Evolutionary conservation across 2,888 invertebrate genomes (phyloP).

Genomic region (Helleia helle): DNA sequence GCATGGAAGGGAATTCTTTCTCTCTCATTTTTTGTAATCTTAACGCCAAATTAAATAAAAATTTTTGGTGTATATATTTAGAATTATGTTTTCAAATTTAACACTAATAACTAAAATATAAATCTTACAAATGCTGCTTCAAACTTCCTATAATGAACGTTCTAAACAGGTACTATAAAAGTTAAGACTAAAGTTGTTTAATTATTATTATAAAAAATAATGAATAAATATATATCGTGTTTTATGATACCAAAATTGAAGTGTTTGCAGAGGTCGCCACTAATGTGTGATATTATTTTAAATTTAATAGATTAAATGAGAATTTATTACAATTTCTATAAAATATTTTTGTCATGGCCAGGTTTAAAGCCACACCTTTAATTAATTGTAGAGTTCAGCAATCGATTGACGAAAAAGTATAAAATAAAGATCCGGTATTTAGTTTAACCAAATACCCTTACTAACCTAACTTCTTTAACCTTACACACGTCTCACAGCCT

Average conservation of each 20-base stretch:
- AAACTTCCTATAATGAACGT: conserved; percentile 19
- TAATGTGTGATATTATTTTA: too few relatives aligned
- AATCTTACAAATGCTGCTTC: conserved; percentile 12
- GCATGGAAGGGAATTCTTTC: too few relatives aligned
- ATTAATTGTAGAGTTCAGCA: too few relatives aligned
- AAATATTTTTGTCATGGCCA: too few relatives aligned
- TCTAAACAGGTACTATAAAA: conserved; percentile 19
- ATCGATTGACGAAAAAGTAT: too few relatives aligned
- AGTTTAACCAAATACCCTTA: too few relatives aligned
- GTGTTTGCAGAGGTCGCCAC: background rate
- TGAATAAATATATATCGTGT: conserved; percentile 1
- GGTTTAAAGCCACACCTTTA: too few relatives aligned
- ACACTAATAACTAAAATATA: background rate
- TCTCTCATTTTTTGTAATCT: background rate
- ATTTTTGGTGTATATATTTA: conserved; percentile 5
- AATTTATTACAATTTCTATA: too few relatives aligned
- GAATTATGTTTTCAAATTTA: background rate
- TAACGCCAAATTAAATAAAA: background rate
- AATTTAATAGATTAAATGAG: too few relatives aligned
- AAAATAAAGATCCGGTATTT: too few relatives aligned
- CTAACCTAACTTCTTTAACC: too few relatives aligned
- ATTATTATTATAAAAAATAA: conserved; percentile 3
- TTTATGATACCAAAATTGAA: background rate
- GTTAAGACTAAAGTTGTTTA: conserved; percentile 6
- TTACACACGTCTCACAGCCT: too few relatives aligned